Evolutionary conservation across 2,888 invertebrate species (phyloP).

Genomic region (Crepidodera aurea): DNA sequence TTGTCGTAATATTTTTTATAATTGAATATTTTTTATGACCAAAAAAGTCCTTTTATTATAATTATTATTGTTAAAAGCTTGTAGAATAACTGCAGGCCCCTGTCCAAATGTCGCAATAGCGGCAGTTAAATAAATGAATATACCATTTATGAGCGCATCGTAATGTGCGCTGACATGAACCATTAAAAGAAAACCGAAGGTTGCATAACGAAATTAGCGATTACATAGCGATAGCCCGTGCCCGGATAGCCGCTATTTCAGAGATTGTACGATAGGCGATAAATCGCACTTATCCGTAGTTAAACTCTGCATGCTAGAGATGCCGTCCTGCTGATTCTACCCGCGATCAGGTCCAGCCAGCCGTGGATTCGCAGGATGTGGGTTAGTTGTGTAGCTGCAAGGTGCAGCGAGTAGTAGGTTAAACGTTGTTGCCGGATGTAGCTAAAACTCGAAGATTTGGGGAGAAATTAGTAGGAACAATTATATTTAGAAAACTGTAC

Average conservation of each 20-base stretch:
- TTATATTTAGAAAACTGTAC: too few species aligned
- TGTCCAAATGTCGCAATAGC: too few species aligned
- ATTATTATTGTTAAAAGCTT: too few species aligned
- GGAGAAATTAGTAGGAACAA: too few species aligned
- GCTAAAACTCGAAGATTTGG: not conserved
- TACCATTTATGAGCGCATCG: too few species aligned
- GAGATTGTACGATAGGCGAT: not conserved
- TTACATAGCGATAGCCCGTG: not conserved
- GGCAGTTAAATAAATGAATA: too few species aligned
- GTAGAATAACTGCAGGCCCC: too few species aligned
- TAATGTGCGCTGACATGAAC: too few species aligned
- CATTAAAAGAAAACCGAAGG: too few species aligned
- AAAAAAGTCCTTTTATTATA: too few species aligned
- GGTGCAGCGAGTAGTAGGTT: constrained; percentile 18
- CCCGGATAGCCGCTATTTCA: not conserved
- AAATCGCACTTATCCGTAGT: not conserved
- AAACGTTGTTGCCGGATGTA: constrained; percentile 17
- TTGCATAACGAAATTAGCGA: not conserved
- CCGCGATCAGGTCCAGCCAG: not conserved
- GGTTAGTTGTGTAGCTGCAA: constrained; percentile 30
- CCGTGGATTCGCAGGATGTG: constrained; percentile 20
- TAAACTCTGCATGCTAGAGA: not conserved
- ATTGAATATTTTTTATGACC: too few species aligned
- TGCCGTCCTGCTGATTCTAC: not conserved
- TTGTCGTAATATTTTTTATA: too few species aligned